Base-by-base conservation (phyloP, 1,140 invertebrate species). In the Macrocentrus cingulum region DNA sequence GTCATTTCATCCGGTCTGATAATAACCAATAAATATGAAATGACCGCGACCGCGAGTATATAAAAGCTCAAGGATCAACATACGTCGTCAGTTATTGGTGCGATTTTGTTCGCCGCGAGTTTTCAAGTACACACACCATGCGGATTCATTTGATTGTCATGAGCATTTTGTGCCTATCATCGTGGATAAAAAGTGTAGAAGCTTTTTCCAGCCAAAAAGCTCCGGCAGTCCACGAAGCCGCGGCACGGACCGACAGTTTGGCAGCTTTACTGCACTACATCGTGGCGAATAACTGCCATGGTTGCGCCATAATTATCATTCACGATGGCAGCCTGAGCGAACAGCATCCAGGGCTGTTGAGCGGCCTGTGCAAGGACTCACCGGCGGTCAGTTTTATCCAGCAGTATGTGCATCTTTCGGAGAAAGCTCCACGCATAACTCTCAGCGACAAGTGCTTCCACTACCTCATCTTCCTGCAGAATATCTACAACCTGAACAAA, bases 391-490 rank as follows among this genome's bases (percentile, higher is more conserved):
- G 51, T 9, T 62, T 59, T 23, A n/a, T 62, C 2, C 56, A 52
- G 41, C n/a, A 18, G 37, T 32, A 15, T n/a, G 4, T 34, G 7
- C 49, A 62, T 42, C 7, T 48, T n/a, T 23, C 44, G 8, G 34
- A 15, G 2, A 32, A 1, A 11, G 22, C 39, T n/a, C 9, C 18
- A 5, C 22, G 44, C 18, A 4, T n/a, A 0, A 22, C 39, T 32
- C 63, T 68, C 3, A 70, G 67, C 6, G 66, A 73, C 60, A 75
- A 81, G 46, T 88, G 87, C 65, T 74, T 83, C 25, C 84, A 83
- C 66, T 88, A 84, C 54, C 82, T 89, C 42, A 61, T 88, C 1
- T 88, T 88, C 66, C 61, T 88, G 15, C 76, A 80, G n/a, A 83
- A 88, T 68, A 81, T 87, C 4, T 79, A 82, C 63, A 80, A 68